A percentile compares a stretch with the other conserved stretches of the same genome.
phyloP scores from a whole-genome alignment of 2,888 invertebrate genomes.

The Noctua janthe region DNA sequence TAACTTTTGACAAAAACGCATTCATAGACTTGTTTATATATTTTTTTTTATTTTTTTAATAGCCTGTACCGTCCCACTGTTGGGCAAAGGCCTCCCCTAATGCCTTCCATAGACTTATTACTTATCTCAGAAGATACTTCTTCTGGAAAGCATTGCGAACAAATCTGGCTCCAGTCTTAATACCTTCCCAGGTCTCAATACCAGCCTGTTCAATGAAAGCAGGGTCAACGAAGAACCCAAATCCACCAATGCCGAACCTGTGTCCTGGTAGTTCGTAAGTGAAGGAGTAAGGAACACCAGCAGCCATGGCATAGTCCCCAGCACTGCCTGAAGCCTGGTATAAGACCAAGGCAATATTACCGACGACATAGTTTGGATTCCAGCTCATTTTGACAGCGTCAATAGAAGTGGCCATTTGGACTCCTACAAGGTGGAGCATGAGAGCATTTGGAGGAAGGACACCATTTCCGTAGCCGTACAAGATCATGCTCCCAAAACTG shows the following conservation, averaged over 20 bases:
- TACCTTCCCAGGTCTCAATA: slow-evolving; percentile 91
- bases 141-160: slow-evolving; percentile 69
- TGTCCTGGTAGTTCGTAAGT: slow-evolving; percentile 91
- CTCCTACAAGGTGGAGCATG: slow-evolving; percentile 78
- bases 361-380: slow-evolving; percentile 86
- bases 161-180: slow-evolving; percentile 87
- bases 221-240: slow-evolving; percentile 90
- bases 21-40: too few relatives aligned
- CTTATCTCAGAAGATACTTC: neutral
- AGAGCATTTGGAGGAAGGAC: slow-evolving; percentile 84
- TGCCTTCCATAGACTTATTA: neutral
- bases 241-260: slow-evolving; percentile 78
- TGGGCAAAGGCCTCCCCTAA: too few relatives aligned
- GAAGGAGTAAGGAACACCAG: slow-evolving; percentile 89
- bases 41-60: too few relatives aligned
- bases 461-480: slow-evolving; percentile 77
- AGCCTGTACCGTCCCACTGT: too few relatives aligned
- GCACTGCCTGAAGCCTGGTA: slow-evolving; percentile 92
- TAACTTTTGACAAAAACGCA: neutral
- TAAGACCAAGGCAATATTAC: slow-evolving; percentile 85
- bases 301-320: slow-evolving; percentile 90
- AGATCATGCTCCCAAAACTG: slow-evolving; percentile 92
- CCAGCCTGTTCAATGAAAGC: slow-evolving; percentile 89
- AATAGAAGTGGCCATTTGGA: slow-evolving; percentile 82
- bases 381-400: slow-evolving; percentile 79